Percentiles rank a stretch among this genome's conserved stretches.
Evolutionary conservation across 1,140 invertebrate genomes (phyloP).

Genomic region (Gerris buenoi): DNA sequence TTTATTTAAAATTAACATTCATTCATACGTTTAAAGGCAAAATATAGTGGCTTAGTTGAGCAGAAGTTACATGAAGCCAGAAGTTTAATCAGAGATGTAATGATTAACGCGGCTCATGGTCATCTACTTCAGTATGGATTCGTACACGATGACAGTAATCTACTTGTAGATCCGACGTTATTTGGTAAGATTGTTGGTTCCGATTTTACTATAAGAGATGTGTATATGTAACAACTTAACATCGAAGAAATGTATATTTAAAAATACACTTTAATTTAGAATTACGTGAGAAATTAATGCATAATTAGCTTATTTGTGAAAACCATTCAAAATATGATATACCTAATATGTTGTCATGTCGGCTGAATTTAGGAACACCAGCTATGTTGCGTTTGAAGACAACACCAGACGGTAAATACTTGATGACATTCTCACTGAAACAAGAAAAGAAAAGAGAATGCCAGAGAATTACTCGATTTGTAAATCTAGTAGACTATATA

Average conservation of each 20-base stretch:
- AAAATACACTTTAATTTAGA: no score
- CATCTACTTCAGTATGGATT: slow-evolving; percentile 57
- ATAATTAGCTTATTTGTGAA: no score
- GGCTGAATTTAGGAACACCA: slow-evolving; percentile 17
- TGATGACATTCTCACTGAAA: slow-evolving; percentile 68
- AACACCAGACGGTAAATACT: slow-evolving; percentile 33
- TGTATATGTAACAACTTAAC: no score
- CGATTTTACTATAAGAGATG: no score
- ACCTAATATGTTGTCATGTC: no score
- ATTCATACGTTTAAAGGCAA: not conserved
- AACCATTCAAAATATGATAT: no score
- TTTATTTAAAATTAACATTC: not conserved
- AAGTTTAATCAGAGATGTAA: slow-evolving; percentile 41
- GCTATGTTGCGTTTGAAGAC: slow-evolving; percentile 25
- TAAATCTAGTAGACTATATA: not conserved
- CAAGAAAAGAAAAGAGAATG: slow-evolving; percentile 62
- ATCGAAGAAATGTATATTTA: no score
- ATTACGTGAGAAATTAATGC: no score
- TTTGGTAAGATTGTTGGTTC: no score
- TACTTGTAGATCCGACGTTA: slow-evolving; percentile 19
- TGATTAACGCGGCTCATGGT: slow-evolving; percentile 50
- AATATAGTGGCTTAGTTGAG: not conserved
- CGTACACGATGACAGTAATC: slow-evolving; percentile 43
- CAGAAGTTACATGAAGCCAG: slow-evolving; percentile 41
- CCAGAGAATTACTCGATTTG: slow-evolving; percentile 36